These are phyloP conservation scores for Axea sp. DNA, from an alignment of 2,888 invertebrate genomes.

Conservation along the genomic window DNA sequence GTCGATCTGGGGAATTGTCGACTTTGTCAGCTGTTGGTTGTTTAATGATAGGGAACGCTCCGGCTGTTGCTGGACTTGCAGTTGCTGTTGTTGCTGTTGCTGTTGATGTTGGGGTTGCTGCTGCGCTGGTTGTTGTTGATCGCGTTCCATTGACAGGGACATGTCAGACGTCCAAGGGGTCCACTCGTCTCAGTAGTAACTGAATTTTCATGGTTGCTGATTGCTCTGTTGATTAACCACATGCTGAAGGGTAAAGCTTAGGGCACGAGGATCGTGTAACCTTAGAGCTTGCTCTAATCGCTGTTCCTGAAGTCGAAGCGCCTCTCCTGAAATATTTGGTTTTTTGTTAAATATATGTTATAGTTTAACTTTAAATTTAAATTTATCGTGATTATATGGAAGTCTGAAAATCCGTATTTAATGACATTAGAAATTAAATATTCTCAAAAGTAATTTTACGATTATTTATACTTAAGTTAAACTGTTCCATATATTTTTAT, in stretches of 20 bases:
- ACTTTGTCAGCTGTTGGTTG: constrained; percentile 66
- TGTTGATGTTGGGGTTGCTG: constrained; percentile 69
- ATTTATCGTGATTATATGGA: too few species aligned
- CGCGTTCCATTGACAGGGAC: constrained; percentile 66
- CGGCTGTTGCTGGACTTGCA: constrained; percentile 66
- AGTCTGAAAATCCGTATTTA: too few species aligned
- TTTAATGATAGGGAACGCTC: constrained; percentile 68
- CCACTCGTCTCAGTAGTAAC: constrained; percentile 86
- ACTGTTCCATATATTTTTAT: too few species aligned
- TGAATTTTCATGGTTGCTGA: constrained; percentile 88
- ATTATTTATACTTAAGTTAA: too few species aligned
- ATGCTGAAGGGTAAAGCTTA: constrained; percentile 86
- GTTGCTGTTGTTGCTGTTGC: constrained; percentile 43
- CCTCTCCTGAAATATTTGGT: constrained; percentile 72
- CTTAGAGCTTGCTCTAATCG: constrained; percentile 90
- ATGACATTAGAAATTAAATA: too few species aligned
- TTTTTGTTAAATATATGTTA: too few species aligned
- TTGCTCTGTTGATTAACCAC: constrained; percentile 81
- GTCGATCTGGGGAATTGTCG: constrained; percentile 68
- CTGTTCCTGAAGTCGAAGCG: constrained; percentile 85
- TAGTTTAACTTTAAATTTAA: too few species aligned
- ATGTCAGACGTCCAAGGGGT: constrained; percentile 78
- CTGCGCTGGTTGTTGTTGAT: constrained; percentile 67
- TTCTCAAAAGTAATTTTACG: too few species aligned
- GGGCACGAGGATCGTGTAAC: constrained; percentile 89